Evolutionary conservation across 1,140 invertebrate species (phyloP), one percentile per base, ranked within the genome.

Genomic region (Potamilus streckersoni): DNA sequence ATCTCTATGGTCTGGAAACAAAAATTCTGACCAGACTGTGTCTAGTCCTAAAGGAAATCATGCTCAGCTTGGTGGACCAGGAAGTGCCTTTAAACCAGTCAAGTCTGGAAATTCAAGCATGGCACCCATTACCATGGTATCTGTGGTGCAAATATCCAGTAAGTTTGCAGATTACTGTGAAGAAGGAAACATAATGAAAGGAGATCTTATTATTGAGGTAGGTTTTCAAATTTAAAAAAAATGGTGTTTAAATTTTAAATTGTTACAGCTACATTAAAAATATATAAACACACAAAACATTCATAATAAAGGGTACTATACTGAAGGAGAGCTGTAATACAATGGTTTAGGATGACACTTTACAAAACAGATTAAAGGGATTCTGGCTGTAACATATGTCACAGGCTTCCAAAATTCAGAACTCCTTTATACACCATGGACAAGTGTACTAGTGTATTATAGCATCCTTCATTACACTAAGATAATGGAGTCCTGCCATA

Each of bases 151-250:
- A 27, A 20, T 73, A 19, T 68, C 70, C 63, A 72, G 17, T 68
- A 62, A 69, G 59, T 31, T 77, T 8, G 61, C 69, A 62, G 69
- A 59, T 15, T 56, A 65, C 17, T 67, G 72, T 38, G 56, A 77
- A 13, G 67, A 63, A 12, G 65, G 70, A 56, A 58, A 69, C 17
- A 65, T 77, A 15, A 38, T 38, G 20, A 77, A 72, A 77, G 75
- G 75, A 58, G 75, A 77, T 62, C 70, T 77, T 23, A 69, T 77
- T 27, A 16, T 77, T 67, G 75, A 77, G 70, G 75, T 77, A 72
- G 58, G 61, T 64, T n/a, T 73, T 49, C 27, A 17, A 31, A 13
- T 66, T 19, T 65, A 19, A 16, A 20, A 23, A 66, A 66, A 17
- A 66, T 66, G 0, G 38, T 49, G 38, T 11, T 49, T 8, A 4